These are phyloP conservation scores for Psittacus erithacus DNA, from an alignment of 2,113 vertebrate species.

Conservation along the genomic window DNA sequence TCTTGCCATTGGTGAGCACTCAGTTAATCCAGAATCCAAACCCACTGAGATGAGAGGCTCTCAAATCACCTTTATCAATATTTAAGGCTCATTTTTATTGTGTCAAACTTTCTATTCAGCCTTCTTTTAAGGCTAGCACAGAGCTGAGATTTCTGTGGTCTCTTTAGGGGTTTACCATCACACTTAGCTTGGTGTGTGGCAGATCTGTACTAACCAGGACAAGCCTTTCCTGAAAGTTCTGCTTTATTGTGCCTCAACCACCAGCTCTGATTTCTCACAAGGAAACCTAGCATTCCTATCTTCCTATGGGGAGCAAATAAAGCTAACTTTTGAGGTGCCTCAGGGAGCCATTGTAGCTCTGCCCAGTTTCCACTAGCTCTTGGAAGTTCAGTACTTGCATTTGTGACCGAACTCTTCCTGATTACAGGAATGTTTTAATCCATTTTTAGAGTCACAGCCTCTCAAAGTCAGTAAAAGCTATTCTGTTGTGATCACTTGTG, in stretches of 20 bases:
- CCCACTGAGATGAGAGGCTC: not conserved
- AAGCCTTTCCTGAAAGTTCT: not conserved
- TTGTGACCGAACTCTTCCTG: not conserved
- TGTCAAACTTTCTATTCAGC: not conserved
- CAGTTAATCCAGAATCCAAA: not conserved
- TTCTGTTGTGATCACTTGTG: not conserved
- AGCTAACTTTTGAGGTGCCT: not conserved
- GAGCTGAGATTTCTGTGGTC: not conserved
- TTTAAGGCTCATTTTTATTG: not conserved
- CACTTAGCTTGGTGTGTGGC: fast-evolving
- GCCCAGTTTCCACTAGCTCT: not conserved
- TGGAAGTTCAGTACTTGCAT: not conserved
- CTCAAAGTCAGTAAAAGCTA: not conserved
- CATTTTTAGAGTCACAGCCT: not conserved
- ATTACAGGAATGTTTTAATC: not conserved
- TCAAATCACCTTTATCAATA: not conserved
- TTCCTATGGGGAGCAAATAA: not conserved
- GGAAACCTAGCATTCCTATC: not conserved
- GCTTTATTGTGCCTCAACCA: not conserved
- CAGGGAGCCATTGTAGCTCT: not conserved
- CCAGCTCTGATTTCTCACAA: not conserved
- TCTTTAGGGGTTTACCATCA: not conserved
- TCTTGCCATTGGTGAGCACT: not conserved
- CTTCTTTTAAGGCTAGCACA: not conserved
- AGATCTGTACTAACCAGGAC: not conserved